A percentile compares a stretch with the other conserved stretches of the same genome.
phyloP scores from a whole-genome alignment of 2,888 invertebrate genomes.

The Dicranocentrus wangi region DNA sequence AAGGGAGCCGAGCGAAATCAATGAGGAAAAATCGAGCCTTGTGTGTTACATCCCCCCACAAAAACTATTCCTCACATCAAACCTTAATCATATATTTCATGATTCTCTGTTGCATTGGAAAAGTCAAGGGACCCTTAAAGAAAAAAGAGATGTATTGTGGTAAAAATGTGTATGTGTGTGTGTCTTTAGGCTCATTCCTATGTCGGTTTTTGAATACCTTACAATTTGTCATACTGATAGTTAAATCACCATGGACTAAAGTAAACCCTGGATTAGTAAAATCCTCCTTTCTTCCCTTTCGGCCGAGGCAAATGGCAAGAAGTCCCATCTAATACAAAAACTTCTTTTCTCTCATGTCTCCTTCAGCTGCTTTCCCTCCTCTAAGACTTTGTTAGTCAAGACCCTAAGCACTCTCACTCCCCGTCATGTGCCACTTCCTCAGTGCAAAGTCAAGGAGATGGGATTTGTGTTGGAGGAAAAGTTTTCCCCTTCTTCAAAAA shows the following conservation, averaged over 20 bases:
- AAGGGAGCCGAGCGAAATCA: background rate
- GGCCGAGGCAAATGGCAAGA: background rate
- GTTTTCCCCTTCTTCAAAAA: background rate
- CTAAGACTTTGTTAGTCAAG: conserved; percentile 20
- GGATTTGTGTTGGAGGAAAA: conserved; percentile 20
- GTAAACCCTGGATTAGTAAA: conserved; percentile 20
- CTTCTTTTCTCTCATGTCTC: background rate
- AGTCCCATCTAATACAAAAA: background rate
- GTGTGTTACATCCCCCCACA: background rate
- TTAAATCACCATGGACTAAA: conserved; percentile 11
- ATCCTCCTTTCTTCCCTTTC: conserved; percentile 12
- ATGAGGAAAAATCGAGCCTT: background rate
- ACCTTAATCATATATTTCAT: background rate
- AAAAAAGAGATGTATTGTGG: background rate
- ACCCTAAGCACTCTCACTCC: conserved; percentile 14
- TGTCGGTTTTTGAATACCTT: conserved; percentile 7
- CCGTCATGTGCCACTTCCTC: conserved; percentile 14
- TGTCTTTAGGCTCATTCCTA: background rate
- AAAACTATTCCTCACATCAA: background rate
- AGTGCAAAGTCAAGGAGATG: conserved; percentile 13
- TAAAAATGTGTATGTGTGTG: too few species aligned
- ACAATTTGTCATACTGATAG: conserved; percentile 26
- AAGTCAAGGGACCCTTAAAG: background rate
- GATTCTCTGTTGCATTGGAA: background rate
- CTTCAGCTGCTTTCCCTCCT: background rate